These are phyloP conservation scores for Palythoa grandiflora DNA, from an alignment of 92 coral and sea anemone species.

Conservation along the genomic window DNA sequence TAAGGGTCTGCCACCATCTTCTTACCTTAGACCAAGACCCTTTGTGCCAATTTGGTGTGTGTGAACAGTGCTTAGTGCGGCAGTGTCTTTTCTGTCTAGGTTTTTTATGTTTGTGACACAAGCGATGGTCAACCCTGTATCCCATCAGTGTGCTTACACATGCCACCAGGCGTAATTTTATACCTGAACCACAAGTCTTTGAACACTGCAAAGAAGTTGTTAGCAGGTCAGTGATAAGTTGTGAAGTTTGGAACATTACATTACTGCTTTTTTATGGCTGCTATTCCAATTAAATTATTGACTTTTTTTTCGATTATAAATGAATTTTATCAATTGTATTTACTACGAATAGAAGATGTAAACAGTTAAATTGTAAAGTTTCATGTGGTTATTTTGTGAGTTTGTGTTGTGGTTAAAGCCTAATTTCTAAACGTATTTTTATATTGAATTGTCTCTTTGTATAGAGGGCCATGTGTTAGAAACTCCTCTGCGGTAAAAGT, in stretches of 20 bases:
- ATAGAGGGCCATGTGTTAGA: no score
- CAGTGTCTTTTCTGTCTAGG: slow-evolving; percentile 51
- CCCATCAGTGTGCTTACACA: slow-evolving; percentile 53
- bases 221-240: slow-evolving; percentile 13
- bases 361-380: no score
- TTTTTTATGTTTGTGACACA: slow-evolving; percentile 44
- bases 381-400: no score
- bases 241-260: neutral
- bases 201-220: slow-evolving; percentile 80
- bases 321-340: no score
- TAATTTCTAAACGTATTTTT: no score
- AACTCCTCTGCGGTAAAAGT: no score
- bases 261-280: neutral
- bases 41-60: slow-evolving; percentile 72
- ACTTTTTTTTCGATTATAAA: no score
- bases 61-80: slow-evolving; percentile 36
- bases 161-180: slow-evolving; percentile 65
- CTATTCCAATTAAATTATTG: no score
- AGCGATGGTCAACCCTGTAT: slow-evolving; percentile 26
- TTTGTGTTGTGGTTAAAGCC: no score
- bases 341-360: no score
- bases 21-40: slow-evolving; percentile 90
- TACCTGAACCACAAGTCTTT: slow-evolving; percentile 84
- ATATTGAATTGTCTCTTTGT: no score
- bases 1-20: neutral